Conservation (phyloP, 2,797 vertebrate genomes). For the Nothura maculosa region DNA sequence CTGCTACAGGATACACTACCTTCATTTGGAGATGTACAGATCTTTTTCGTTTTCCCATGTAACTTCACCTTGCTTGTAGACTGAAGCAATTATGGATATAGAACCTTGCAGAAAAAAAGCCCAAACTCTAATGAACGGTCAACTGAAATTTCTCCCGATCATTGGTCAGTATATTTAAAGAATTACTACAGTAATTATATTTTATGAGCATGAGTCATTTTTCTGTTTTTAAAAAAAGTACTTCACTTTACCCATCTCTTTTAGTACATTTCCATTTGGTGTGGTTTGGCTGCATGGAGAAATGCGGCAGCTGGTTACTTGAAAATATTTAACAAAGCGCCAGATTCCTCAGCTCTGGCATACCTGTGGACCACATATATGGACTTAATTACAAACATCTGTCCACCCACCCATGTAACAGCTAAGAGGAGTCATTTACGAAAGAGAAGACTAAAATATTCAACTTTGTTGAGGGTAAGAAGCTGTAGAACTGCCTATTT, state of each 20-base stretch:
- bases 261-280: conserved; percentile 85
- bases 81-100: not conserved
- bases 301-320: conserved; percentile 77
- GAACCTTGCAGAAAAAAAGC: not conserved
- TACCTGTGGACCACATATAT: conserved; percentile 83
- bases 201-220: conserved; percentile 81
- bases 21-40: not conserved
- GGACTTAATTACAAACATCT: conserved; percentile 84
- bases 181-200: conserved; percentile 79
- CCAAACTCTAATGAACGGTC: conserved; percentile 43
- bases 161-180: conserved; percentile 76
- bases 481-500: conserved; percentile 47
- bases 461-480: conserved; percentile 39
- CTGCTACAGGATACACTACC: not conserved
- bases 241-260: conserved; percentile 77
- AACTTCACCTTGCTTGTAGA: conserved; percentile 27
- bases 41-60: not conserved
- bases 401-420: conserved; percentile 77
- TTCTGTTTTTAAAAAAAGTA: conserved; percentile 80
- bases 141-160: conserved; percentile 53
- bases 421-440: conserved; percentile 71
- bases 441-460: conserved; percentile 73
- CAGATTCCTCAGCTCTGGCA: conserved; percentile 78
- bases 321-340: conserved; percentile 79
- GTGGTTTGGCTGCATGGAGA: conserved; percentile 79